A percentile compares a stretch with the other conserved stretches of the same genome.
Evolutionary conservation across 2,888 invertebrate species (phyloP).

Genomic region (Drosophila algonquin): DNA sequence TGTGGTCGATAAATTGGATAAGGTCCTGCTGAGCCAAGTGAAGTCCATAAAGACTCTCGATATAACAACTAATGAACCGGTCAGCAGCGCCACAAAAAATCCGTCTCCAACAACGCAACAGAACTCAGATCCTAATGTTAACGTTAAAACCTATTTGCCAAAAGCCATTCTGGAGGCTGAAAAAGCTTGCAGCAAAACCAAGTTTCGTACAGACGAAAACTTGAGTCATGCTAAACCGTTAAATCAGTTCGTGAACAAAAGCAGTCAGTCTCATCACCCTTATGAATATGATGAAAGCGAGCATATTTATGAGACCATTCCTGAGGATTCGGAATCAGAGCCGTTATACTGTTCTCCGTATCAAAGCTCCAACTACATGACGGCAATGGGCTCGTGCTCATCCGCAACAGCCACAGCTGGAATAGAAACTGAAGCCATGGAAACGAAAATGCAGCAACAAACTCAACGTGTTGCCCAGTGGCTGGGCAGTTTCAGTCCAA

Average conservation of each 20-base stretch:
- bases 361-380: conserved; percentile 83
- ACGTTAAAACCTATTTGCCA: background rate
- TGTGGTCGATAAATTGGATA: conserved; percentile 76
- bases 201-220: background rate
- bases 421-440: conserved; percentile 43
- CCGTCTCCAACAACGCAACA: background rate
- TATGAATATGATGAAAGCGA: conserved; percentile 85
- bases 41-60: conserved; percentile 24
- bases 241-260: conserved; percentile 10
- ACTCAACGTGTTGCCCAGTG: conserved; percentile 81
- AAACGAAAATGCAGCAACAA: conserved; percentile 70
- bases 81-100: background rate
- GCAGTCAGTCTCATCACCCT: conserved; percentile 16
- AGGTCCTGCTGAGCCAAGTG: conserved; percentile 57
- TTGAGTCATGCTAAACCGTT: background rate
- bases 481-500: conserved; percentile 62
- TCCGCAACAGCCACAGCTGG: conserved; percentile 40
- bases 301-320: conserved; percentile 88
- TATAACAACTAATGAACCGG: conserved; percentile 8
- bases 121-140: background rate
- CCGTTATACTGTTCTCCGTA: conserved; percentile 88
- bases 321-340: conserved; percentile 86
- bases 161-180: background rate
- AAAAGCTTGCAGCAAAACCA: conserved; percentile 5
- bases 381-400: conserved; percentile 64